Base-by-base conservation (phyloP, 1,140 invertebrate genomes). In the Drosophila burlai region DNA sequence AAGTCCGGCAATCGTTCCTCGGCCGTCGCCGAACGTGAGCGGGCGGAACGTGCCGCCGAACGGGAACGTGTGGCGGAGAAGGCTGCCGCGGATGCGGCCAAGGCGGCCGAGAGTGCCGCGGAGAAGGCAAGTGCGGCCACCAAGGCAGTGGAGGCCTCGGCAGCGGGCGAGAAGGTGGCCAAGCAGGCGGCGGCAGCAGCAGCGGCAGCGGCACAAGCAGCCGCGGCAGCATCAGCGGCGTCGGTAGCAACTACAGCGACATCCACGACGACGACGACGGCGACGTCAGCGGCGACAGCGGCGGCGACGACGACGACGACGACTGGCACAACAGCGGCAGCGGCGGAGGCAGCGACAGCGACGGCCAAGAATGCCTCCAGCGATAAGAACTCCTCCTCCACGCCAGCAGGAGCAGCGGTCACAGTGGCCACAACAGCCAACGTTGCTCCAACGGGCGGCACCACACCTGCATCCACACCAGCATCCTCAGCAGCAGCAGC, bases 1-100 rank as follows among this genome's bases (percentile, higher is more conserved):
- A 96, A 96, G 78, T 95, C 94, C 3, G 72, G 81, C 68, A 76
- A 82, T 76, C 87, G 87, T 0, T 87, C 77, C 1, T 72, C 91
- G 4, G 91, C 91, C 8, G 80, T 87, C 0, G 87, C 83, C 0
- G 86, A 91, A 4, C 76, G 81, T 0, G 85, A 89, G 11, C 46
- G 77, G 1, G 77, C 77, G 3, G 77, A 80, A 11, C 46, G 77
- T 0, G 77, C 76, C 0, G 77, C 77, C 5, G 77, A 80, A 10
- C 58, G 78, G 2, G 79, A 81, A 0, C 77, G 84, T 2, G 79
- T 80, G 31, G 79, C 76, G 0, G 83, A 86, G 9, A 79, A 79
- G 7, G 81, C 84, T 0, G 90, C 85, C 0, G 90, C 84, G 4
- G 81, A 83, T 64, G 83, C 85, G 1, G 78, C 73, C 57, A 82